Conservation (phyloP, 1,140 invertebrate genomes). For the Pentalonia nigronervosa region DNA sequence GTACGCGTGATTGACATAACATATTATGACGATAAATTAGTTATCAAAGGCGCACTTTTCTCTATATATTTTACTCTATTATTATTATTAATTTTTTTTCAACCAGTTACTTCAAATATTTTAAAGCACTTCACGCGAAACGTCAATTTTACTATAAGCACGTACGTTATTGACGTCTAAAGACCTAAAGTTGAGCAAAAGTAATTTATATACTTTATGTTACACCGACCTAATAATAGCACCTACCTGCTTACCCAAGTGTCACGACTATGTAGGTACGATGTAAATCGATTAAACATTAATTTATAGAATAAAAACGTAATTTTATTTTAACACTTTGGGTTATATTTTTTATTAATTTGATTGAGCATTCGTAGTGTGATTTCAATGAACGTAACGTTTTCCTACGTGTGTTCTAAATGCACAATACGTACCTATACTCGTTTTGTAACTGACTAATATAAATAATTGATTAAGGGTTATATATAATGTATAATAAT, state of each 20-base stretch:
- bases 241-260: neutral
- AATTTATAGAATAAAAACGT: neutral
- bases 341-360: neutral
- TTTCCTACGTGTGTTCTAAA: neutral
- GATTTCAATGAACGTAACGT: neutral
- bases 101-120: neutral
- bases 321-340: neutral
- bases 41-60: neutral
- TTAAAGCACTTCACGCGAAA: neutral
- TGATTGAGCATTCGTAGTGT: neutral
- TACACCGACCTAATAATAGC: neutral
- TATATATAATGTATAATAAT: neutral
- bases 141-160: neutral
- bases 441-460: neutral
- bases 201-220: neutral
- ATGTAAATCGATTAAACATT: neutral
- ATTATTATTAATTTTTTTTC: neutral
- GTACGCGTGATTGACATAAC: neutral
- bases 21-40: neutral
- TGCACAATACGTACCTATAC: neutral
- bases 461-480: neutral
- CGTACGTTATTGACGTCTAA: neutral
- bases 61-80: neutral
- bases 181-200: neutral
- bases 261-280: neutral